These are phyloP conservation scores for Rhopalosiphum padi DNA, from an alignment of 1,140 invertebrate species.

Conservation along the genomic window DNA sequence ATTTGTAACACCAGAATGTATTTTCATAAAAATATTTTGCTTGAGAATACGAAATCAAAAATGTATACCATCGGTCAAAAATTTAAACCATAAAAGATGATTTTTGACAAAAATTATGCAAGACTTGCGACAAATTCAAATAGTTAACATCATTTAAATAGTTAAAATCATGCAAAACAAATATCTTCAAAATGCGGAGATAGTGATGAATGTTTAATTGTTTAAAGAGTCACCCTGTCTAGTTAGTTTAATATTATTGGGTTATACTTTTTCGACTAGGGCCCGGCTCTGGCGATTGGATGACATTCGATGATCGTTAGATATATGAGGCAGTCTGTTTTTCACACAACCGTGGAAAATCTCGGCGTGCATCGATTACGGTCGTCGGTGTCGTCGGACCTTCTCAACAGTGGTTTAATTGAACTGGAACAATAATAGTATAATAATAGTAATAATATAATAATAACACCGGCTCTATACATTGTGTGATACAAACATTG, in stretches of 20 bases:
- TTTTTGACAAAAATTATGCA: no score
- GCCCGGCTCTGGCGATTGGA: background rate
- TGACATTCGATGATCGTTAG: background rate
- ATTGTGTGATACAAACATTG: constrained; percentile 43
- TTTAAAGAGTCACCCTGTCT: no score
- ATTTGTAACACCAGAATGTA: no score
- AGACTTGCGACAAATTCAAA: no score
- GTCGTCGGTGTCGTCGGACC: constrained; percentile 44
- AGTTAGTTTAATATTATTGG: background rate
- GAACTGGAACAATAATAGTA: constrained; percentile 55
- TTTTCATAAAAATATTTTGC: no score
- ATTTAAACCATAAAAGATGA: no score
- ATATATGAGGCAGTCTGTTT: constrained; percentile 24
- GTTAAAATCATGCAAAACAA: no score
- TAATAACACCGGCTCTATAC: background rate
- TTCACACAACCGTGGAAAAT: constrained; percentile 54
- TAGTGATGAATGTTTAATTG: no score
- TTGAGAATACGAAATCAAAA: no score
- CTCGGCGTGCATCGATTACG: constrained; percentile 40
- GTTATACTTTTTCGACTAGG: background rate
- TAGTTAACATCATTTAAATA: no score
- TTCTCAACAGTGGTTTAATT: constrained; percentile 56
- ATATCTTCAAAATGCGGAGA: no score
- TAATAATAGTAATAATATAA: constrained; percentile 39
- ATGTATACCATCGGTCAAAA: no score